Evolutionary conservation across 2,113 vertebrate genomes (phyloP), one percentile per base, ranked within the genome.

Genomic region (Podarcis raffonei): DNA sequence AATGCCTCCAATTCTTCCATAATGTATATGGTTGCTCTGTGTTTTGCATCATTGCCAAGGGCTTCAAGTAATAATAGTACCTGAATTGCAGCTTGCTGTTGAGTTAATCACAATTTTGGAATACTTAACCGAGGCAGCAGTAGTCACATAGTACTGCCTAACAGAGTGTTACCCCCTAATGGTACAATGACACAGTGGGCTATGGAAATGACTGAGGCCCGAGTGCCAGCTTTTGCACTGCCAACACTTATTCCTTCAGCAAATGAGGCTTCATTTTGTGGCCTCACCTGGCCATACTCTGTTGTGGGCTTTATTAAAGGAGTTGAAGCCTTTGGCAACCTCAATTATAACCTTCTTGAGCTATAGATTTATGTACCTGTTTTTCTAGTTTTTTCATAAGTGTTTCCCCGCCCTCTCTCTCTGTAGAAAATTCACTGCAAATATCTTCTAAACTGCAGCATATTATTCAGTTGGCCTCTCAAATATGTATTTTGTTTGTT

Each of bases 181-280:
- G 35, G 35, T 9, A 2, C 79, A 12, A 16, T 89, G 20, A 35
- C 92, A 37, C 65, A 84, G 6, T 83, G 12, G 27, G n/a, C 15
- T 68, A 25, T n/a, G 87, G 37, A 80, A 91, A 83, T 92, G 80
- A 83, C 66, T 88, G n/a, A 92, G 81, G 32, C 57, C 71, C 81
- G 78, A 12, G 6, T 32, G 48, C 1, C 0, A 80, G 35, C 84
- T 90, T 83, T 35, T 90, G 81, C 80, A 87, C 65, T 84, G 72
- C 35, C 2, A 42, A 20, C 23, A 15, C 87, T 87, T 11, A 37
- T 85, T 86, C n/a, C 80, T 90, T 22, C 90, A 91, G 69, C 4
- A 0, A 66, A 20, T 85, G 5, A 11, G 5, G 81, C 81, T 27
- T 69, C 87, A 78, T 83, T 86, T 30, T 9, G 77, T 87, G 37